Conservation (phyloP, 2,113 vertebrate genomes). For the Clinocottus analis region DNA sequence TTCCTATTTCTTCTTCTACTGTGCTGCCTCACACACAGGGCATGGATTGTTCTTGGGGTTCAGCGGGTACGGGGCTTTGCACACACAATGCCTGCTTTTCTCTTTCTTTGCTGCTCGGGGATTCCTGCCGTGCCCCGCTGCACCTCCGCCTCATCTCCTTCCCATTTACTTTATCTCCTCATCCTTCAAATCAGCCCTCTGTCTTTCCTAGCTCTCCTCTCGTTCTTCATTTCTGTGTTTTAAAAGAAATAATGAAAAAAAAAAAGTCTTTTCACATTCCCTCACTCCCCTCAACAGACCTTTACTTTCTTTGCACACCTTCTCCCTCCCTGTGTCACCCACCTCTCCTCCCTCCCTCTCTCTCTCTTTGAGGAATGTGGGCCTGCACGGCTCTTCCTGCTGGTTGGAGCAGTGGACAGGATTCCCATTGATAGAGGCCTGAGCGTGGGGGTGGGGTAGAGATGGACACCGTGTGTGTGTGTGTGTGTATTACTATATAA, state of each 20-base stretch:
- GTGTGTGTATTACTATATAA: conserved; percentile 63
- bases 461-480: conserved; percentile 67
- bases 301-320: conserved; percentile 45
- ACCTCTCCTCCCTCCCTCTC: conserved; percentile 48
- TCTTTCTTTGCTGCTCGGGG: conserved; percentile 45
- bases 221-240: too few species aligned
- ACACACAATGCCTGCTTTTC: conserved; percentile 74
- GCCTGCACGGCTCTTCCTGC: conserved; percentile 78
- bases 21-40: conserved; percentile 68
- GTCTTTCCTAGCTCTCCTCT: not conserved
- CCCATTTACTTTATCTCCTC: not conserved
- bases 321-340: conserved; percentile 52
- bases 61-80: conserved; percentile 58
- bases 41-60: conserved; percentile 76
- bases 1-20: not conserved
- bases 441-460: conserved; percentile 63
- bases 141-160: not conserved
- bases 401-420: conserved; percentile 77
- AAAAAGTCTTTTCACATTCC: conserved; percentile 12
- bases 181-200: not conserved
- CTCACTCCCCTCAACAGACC: conserved; percentile 27
- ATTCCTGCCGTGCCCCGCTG: conserved; percentile 42
- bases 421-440: conserved; percentile 83
- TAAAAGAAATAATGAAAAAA: too few species aligned
- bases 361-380: conserved; percentile 79